Conservation (phyloP, 2,113 vertebrate genomes). For the Hepsetus odoe region DNA sequence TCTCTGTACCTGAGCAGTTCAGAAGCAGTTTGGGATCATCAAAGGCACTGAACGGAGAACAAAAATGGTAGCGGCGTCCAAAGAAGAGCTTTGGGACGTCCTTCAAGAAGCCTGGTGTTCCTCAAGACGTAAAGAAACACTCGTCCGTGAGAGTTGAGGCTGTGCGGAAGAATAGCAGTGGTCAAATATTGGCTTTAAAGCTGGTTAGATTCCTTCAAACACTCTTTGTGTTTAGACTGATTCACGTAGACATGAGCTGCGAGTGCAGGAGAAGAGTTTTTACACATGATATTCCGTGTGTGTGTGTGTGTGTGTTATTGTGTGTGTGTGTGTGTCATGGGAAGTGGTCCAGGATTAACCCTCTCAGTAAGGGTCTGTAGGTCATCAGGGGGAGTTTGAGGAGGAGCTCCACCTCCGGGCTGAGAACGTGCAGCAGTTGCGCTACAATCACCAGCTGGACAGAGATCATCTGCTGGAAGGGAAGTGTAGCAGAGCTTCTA, state of each 20-base stretch:
- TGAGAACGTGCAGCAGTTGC: slow-evolving; percentile 14
- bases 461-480: slow-evolving; percentile 49
- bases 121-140: no score
- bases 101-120: no score
- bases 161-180: no score
- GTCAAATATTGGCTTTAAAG: no score
- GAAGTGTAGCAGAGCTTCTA: neutral
- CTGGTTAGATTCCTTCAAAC: neutral
- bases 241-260: no score
- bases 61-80: no score
- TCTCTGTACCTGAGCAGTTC: no score
- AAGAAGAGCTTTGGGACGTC: no score
- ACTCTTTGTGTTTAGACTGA: no score
- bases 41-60: no score
- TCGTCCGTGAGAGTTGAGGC: no score
- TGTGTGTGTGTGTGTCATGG: slow-evolving; percentile 45
- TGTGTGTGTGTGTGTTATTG: slow-evolving; percentile 32
- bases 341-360: slow-evolving; percentile 69
- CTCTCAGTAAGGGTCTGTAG: slow-evolving; percentile 62
- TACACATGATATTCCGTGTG: neutral
- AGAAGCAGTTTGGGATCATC: no score
- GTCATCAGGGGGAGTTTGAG: slow-evolving; percentile 53
- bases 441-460: slow-evolving; percentile 36
- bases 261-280: slow-evolving; percentile 14
- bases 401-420: slow-evolving; percentile 56